Conservation (phyloP, 2,113 vertebrate species). For the Caracal caracal region DNA sequence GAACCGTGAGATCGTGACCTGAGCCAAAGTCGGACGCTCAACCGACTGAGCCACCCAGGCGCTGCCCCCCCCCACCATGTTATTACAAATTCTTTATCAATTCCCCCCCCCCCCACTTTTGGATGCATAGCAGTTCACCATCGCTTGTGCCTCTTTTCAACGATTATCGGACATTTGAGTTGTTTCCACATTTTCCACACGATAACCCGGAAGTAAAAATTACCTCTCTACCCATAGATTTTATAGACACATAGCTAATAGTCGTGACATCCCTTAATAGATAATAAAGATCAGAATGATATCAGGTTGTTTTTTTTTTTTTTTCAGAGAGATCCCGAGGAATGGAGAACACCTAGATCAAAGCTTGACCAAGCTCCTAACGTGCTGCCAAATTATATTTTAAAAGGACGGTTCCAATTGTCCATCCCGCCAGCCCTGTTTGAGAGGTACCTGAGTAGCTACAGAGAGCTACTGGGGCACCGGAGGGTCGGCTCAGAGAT, state of each 20-base stretch:
- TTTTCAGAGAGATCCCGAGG: background rate
- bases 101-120: background rate
- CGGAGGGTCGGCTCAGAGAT: background rate
- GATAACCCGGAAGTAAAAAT: background rate
- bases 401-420: background rate
- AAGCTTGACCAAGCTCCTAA: background rate
- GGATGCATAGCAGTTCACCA: background rate
- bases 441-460: background rate
- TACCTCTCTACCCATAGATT: background rate
- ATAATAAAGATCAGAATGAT: background rate
- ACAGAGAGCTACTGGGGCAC: rapidly evolving
- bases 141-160: background rate
- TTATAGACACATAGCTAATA: background rate
- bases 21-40: no score
- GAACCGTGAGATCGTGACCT: no score
- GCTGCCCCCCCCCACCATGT: background rate
- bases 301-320: background rate
- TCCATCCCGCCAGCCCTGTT: background rate
- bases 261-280: background rate
- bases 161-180: background rate
- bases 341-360: background rate
- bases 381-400: background rate
- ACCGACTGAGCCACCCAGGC: no score
- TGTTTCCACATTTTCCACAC: background rate
- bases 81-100: background rate